Conservation (phyloP, 2,888 invertebrate genomes). For the Lissonota sp. region DNA sequence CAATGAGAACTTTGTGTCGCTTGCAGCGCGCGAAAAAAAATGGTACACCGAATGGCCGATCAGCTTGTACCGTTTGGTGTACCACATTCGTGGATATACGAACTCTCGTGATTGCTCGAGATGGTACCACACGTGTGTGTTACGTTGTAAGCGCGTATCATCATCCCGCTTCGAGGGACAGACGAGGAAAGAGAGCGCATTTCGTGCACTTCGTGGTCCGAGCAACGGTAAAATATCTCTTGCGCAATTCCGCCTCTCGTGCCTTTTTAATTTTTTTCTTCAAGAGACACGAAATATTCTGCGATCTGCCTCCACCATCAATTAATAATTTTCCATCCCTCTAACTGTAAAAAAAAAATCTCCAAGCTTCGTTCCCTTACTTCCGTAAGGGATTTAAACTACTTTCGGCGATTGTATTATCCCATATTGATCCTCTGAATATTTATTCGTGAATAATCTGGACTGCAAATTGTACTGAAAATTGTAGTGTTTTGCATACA, state of each 20-base stretch:
- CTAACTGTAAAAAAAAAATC: too few species aligned
- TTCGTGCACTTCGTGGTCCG: constrained; percentile 66
- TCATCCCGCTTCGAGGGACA: constrained; percentile 31
- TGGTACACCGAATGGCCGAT: constrained; percentile 48
- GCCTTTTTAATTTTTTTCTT: constrained; percentile 34
- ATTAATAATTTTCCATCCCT: too few species aligned
- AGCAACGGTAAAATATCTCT: constrained; percentile 67
- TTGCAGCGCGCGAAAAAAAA: constrained; percentile 27
- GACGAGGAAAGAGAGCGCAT: constrained; percentile 18
- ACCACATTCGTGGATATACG: constrained; percentile 66
- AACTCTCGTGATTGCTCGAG: constrained; percentile 1
- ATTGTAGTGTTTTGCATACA: too few species aligned
- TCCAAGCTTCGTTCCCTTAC: too few species aligned
- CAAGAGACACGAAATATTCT: background rate
- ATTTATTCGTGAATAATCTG: too few species aligned
- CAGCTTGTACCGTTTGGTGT: constrained; percentile 71
- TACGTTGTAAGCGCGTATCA: constrained; percentile 27
- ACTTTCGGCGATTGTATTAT: too few species aligned
- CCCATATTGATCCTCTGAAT: too few species aligned
- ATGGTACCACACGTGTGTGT: background rate
- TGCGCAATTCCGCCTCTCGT: constrained; percentile 28
- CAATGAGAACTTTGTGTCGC: too few species aligned
- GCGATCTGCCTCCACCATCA: too few species aligned
- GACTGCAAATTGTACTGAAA: too few species aligned
- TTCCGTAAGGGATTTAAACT: too few species aligned